Conservation (phyloP, 2,888 invertebrate genomes). For the Catocala nupta region DNA sequence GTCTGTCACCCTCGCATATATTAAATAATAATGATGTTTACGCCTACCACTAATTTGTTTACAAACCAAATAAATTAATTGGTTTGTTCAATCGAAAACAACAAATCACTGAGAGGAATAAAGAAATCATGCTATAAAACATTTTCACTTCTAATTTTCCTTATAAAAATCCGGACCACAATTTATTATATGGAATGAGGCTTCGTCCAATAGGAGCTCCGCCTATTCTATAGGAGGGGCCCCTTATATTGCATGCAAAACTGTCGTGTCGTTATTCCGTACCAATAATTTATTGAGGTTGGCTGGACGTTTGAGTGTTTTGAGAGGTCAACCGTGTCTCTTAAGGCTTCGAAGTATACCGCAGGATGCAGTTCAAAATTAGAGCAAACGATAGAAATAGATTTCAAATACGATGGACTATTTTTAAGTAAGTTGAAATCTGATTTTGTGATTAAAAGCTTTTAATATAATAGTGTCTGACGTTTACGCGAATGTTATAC, state of each 20-base stretch:
- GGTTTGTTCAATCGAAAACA: not conserved
- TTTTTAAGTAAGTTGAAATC: no score
- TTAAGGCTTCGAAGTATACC: no score
- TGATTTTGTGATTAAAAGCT: no score
- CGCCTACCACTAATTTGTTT: no score
- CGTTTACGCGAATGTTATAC: no score
- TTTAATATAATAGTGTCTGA: no score
- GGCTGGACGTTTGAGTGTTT: conserved; percentile 16
- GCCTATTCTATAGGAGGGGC: not conserved
- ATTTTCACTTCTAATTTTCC: conserved; percentile 16
- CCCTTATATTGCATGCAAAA: conserved; percentile 3
- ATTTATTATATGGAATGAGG: conserved; percentile 7
- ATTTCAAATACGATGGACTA: no score
- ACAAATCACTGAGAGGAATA: conserved; percentile 12
- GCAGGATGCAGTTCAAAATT: no score
- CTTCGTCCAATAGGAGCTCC: conserved; percentile 1
- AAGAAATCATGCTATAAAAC: conserved; percentile 11
- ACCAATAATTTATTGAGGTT: conserved; percentile 28
- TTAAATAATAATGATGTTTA: no score
- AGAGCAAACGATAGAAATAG: no score
- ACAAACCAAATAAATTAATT: conserved; percentile 7
- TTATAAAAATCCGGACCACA: conserved; percentile 5
- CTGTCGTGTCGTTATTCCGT: conserved; percentile 5
- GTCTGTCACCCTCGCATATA: no score
- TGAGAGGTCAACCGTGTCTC: conserved; percentile 19